A percentile compares a stretch with the other conserved stretches of the same genome.
phyloP scores from a whole-genome alignment of 2,113 vertebrate genomes.

The Corythoichthys haematopterus region DNA sequence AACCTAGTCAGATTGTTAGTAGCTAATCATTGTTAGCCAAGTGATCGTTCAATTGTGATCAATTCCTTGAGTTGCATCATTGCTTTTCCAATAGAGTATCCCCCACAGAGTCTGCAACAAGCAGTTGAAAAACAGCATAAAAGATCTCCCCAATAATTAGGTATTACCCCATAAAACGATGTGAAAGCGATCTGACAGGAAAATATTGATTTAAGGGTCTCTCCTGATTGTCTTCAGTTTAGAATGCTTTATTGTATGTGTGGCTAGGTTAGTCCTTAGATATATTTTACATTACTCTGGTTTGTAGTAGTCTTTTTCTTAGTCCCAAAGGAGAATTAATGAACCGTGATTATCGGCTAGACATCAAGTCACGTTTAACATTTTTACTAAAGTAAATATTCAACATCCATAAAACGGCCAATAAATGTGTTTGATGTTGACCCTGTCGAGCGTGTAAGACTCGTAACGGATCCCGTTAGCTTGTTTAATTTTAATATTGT shows the following conservation, averaged over 20 bases:
- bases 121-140: not conserved
- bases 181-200: constrained; percentile 1
- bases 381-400: not conserved
- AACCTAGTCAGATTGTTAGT: not conserved
- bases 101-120: not conserved
- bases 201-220: constrained; percentile 26
- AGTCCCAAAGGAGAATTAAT: not conserved
- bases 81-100: not conserved
- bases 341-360: not conserved
- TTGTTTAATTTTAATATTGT: not conserved
- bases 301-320: not conserved
- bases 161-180: constrained; percentile 14
- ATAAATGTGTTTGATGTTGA: not conserved
- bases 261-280: not conserved
- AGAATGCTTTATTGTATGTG: constrained; percentile 12
- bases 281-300: not conserved
- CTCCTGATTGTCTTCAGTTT: constrained; percentile 12
- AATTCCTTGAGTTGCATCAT: not conserved
- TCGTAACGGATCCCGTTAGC: not conserved
- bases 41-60: not conserved
- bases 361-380: not conserved
- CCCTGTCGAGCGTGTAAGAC: not conserved
- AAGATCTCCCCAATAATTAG: constrained; percentile 9
- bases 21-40: not conserved
- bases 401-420: not conserved